Base-by-base conservation (phyloP, 2,888 invertebrate genomes). In the Lasioglossum figueresi region DNA sequence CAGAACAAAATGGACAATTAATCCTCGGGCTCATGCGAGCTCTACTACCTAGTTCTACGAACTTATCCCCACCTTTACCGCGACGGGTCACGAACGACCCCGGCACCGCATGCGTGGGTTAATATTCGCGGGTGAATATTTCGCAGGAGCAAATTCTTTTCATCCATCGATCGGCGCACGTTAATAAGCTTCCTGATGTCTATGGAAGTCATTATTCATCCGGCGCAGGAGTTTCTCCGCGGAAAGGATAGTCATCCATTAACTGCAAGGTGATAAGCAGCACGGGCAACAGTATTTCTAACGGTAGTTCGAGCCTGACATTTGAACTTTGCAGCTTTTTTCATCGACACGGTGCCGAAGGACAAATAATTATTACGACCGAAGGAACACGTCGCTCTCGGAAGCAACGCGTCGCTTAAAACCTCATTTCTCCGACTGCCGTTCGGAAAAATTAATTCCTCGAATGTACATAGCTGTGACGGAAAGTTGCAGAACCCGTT, bases 261-360 rank as follows among this genome's bases (percentile, higher is more conserved):
- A 59, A n/a, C 73, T 84, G 43, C 75, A 81, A 70, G 48, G 80
- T 56, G 56, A 72, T 72, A 71, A 73, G 37, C 68, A 16, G 23
- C 23, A 31, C 45, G 71, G 68, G 34, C 77, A 71, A 80, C 63
- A 12, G 40, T 48, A 59, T n/a, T 31, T 31, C 31, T 81, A 85
- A 85, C 85, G 85, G 85, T 81, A 84, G 19, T 68, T 45, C 43
- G 10, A 40, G 66, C 16, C 31, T 81, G 85, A 85, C 85, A 68
- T 74, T 85, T 85, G 56, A 85, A 85, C 85, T 85, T 85, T 81
- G 40, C 78, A 48, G 72, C 78, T 68, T 76, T 56, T 80, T 81
- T 75, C 71, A 43, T n/a, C 23, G n/a, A 6, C 27, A n/a, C 70
- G 19, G 43, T 31, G 43, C 27, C 43, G 78, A 85, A 85, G 85